Evolutionary conservation across 1,140 invertebrate genomes (phyloP).

Genomic region (Neodiprion virginianus): DNA sequence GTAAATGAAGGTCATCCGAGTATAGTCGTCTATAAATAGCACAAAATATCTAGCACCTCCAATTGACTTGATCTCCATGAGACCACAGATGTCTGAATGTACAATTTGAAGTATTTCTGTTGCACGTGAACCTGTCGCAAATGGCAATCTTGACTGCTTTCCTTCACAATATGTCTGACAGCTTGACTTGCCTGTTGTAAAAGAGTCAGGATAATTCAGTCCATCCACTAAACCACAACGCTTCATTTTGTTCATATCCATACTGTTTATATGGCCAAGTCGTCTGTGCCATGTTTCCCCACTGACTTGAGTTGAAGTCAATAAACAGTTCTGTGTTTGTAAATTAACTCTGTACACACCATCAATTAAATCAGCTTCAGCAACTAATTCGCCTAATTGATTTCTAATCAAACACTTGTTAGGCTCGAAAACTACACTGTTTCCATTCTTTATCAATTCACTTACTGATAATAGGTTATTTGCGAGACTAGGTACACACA

Average conservation of each 20-base stretch:
- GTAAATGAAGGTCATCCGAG: constrained; percentile 37
- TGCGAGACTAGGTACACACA: constrained; percentile 21
- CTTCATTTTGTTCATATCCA: constrained; percentile 18
- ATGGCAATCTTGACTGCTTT: no score
- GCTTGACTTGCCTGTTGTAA: no score
- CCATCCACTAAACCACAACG: constrained; percentile 9
- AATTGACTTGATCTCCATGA: constrained; percentile 15
- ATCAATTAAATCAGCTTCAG: no score
- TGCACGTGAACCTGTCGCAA: no score
- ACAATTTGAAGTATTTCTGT: constrained; percentile 6
- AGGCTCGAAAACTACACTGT: constrained; percentile 12
- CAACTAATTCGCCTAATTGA: constrained; percentile 10
- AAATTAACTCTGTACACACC: no score
- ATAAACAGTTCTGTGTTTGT: not conserved
- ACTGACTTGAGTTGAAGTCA: not conserved
- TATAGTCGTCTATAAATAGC: constrained; percentile 47
- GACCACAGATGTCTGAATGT: not conserved
- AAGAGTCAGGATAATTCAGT: constrained; percentile 9
- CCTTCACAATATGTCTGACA: no score
- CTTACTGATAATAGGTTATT: constrained; percentile 26
- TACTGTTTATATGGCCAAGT: constrained; percentile 25
- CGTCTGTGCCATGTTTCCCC: constrained; percentile 22
- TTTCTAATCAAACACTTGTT: not conserved
- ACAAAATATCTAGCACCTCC: constrained; percentile 38
- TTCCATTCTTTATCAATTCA: constrained; percentile 20